Base-by-base conservation (phyloP, 37 sponge, comb jelly and placozoan species). In the Sycon ciliatum region DNA sequence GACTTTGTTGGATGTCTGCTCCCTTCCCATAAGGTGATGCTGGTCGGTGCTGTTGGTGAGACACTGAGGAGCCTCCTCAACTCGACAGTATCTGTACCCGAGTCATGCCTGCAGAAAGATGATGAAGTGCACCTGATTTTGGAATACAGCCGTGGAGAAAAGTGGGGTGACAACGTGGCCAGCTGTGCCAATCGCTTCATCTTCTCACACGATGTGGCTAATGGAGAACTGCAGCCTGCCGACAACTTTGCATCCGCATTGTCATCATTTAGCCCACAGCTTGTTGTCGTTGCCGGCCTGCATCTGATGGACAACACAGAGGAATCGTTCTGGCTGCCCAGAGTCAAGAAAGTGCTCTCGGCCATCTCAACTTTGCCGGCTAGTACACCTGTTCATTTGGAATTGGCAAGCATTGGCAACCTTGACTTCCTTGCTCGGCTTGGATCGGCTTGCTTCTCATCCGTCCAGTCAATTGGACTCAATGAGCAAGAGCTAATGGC, bases 81-180 rank as follows among this genome's bases (percentile, higher is more conserved):
- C 32, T 60, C 73, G 0, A 6, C 32, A 24, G 55, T 94, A 1
- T 0, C 0, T 5, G 80, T 76, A n/a, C 76, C 79, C 0, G 77
- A 62, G 3, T 55, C 62, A 3, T 63, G 68, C 32, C 55, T 53
- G 1, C 40, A 63, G 36, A 38, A 13, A 0, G 57, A 55, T n/a
- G 95, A 94, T 29, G 95, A 94, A 36, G 71, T 89, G 26, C 95
- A 94, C 65, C 57, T 94, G 57, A 94, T 94, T 11, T 35, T 94
- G 75, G 95, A 94, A 73, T 94, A 89, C 71, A 67, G 78, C 24
- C 68, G 42, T 16, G 82, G 72, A 32, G 79, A 77, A 11, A 29
- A 49, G 35, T 89, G 84, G 87, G 95, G 87, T 3, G 31, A 32
- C 1, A 67, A 73, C 27, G 74, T 73, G 13, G 76, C 91, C 1